phyloP scores from a whole-genome alignment of 2,888 invertebrate species.

The Gastracanthus pulcherrimus region DNA sequence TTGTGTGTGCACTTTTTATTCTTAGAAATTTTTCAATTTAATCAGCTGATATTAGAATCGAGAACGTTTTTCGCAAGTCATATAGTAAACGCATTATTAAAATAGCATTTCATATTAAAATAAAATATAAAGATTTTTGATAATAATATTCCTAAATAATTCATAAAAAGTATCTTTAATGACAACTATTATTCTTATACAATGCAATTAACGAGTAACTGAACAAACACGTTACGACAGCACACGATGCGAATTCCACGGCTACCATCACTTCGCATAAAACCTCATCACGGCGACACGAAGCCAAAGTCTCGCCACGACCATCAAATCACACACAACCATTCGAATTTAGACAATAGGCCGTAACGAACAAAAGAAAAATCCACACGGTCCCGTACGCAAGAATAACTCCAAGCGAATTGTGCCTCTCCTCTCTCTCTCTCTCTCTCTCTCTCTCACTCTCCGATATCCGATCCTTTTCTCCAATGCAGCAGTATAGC shows the following conservation, averaged over 20 bases:
- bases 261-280: not conserved
- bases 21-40: no score
- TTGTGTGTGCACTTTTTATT: no score
- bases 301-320: not conserved
- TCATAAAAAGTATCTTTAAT: no score
- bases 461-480: conserved; percentile 15
- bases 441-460: not conserved
- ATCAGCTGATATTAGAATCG: no score
- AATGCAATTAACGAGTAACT: not conserved
- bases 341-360: conserved; percentile 11
- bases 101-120: no score
- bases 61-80: no score
- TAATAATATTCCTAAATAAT: no score
- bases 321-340: not conserved
- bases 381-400: not conserved
- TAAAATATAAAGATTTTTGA: no score
- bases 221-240: not conserved
- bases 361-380: conserved; percentile 14
- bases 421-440: no score
- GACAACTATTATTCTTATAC: no score
- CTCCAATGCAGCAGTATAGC: conserved; percentile 8
- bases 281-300: not conserved
- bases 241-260: not conserved
- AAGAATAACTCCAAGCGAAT: not conserved
- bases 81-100: no score